Evolutionary conservation across 2,113 vertebrate species (phyloP), one percentile per base, ranked within the genome.

Genomic region (Pelvicachromis taeniatus): DNA sequence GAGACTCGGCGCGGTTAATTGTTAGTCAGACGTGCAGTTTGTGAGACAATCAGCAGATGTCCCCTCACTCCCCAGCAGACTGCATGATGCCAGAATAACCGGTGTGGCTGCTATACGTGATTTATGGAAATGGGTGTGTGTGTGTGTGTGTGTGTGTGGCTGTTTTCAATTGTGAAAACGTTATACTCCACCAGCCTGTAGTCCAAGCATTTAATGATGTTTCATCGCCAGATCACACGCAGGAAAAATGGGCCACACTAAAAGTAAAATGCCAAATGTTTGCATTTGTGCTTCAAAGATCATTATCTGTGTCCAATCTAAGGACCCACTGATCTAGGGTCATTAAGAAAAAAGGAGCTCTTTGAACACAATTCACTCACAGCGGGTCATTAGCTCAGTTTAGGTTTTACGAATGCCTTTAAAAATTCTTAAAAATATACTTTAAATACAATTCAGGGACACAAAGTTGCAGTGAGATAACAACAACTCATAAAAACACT

Each of bases 31-130:
- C 4, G 21, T 50, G 40, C 40, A 7, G 53, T 59, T 29, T 19
- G 9, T 42, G 16, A 68, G n/a, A 38, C n/a, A 13, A 55, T 21
- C 33, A 29, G 7, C 21, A 10, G 19, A 52, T 53, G 23, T 48
- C n/a, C 33, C 19, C 42, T 73, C 16, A 16, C 23, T 65, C 26
- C 23, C 26, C 29, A 9, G 52, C 13, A 68, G 58, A 13, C 8
- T 29, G 5, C 9, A 13, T 12, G 77, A 19, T 63, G 54, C 58
- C 61, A 77, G 85, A 87, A 70, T 11, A 93, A 92, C 89, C 90
- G 89, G 89, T 87, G 84, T 63, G 85, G 26, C 52, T 23, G 16
- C 80, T 83, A 4, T 3, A 4, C 4, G 2, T 61, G 35, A 52
- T 17, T 35, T 42, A 29, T 14, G 7, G 5, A 14, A 5, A 33